Base-by-base conservation (phyloP, 2,888 invertebrate species). In the Cyrtodaria siliqua region DNA sequence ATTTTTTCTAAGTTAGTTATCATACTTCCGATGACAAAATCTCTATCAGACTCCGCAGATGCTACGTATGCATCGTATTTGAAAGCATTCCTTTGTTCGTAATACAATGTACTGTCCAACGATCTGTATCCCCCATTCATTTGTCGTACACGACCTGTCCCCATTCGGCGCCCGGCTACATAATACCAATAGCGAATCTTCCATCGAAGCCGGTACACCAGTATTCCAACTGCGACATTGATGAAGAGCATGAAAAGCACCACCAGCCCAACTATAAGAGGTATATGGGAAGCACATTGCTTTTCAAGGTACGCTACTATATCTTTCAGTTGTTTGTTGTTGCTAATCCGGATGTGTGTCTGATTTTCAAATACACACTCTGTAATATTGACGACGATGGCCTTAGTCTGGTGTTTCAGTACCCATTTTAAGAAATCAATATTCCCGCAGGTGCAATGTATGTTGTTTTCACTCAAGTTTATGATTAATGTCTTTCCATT, bases 181-280 rank as follows among this genome's bases (percentile, higher is more conserved):
- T 69, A 66, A 33, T 75, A 75, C 75, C 75, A 75, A 47, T 75
- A 75, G 16, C 69, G 38, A 16, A 69, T 40, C 26, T 56, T 69
- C 75, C 75, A 75, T 23, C 69, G 50, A 38, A 63, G 66, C 0
- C 69, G 53, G 24, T 75, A 52, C 0, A 60, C 52, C 1, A 61
- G 18, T 12, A 63, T 26, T 2, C 53, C 50, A 2, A 69, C 42
- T 6, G 62, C 44, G 6, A 40, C 27, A 18, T 63, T 59, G 3
- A 59, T 14, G 6, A 74, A 4, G 8, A 63, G 44, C 18, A 57
- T 29, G 23, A 74, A 29, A 1, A 55, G n/a, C 9, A 62, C 40
- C 2, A 44, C 49, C 8, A 68, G 27, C 2, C 26, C 52, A 4
- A 55, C 56, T 8, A 68, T 53, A 1, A 74, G 18, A 1, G 38